Conservation (phyloP, 2,113 vertebrate species). For the Elanus axillaris region DNA sequence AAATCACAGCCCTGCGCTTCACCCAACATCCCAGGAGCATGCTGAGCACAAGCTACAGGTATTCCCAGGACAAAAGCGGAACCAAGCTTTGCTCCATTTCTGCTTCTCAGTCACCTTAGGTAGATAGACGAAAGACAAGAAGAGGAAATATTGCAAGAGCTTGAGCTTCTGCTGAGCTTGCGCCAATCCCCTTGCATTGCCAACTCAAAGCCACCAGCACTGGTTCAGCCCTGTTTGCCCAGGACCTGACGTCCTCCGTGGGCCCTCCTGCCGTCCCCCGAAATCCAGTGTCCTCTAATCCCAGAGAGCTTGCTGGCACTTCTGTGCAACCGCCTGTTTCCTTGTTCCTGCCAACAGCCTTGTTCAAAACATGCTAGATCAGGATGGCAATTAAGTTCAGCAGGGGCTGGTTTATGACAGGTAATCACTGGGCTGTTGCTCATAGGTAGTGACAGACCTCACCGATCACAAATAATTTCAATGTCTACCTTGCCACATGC, state of each 20-base stretch:
- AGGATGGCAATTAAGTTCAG: not conserved
- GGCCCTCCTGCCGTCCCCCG: not conserved
- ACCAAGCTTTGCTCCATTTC: not conserved
- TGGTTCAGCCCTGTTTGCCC: not conserved
- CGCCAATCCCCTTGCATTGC: not conserved
- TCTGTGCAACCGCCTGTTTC: not conserved
- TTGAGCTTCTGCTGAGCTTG: not conserved
- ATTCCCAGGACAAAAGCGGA: not conserved
- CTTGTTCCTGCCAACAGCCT: not conserved
- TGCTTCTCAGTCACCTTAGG: not conserved
- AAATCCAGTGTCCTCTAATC: not conserved
- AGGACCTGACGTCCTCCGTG: not conserved
- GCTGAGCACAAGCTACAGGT: not conserved
- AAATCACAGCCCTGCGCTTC: not conserved
- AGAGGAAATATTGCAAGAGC: not conserved
- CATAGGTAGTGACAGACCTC: constrained; percentile 6
- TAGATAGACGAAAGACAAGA: not conserved
- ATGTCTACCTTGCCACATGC: not conserved
- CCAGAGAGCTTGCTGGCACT: not conserved
- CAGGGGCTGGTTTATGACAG: not conserved
- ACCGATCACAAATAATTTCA: not conserved
- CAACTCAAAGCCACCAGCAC: not conserved
- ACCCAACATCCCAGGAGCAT: not conserved
- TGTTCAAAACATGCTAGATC: not conserved
- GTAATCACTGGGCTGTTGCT: not conserved